Percentiles rank a stretch among this genome's conserved stretches.
Conservation (phyloP, 2,888 invertebrate species). For the Hartigia nigra region DNA sequence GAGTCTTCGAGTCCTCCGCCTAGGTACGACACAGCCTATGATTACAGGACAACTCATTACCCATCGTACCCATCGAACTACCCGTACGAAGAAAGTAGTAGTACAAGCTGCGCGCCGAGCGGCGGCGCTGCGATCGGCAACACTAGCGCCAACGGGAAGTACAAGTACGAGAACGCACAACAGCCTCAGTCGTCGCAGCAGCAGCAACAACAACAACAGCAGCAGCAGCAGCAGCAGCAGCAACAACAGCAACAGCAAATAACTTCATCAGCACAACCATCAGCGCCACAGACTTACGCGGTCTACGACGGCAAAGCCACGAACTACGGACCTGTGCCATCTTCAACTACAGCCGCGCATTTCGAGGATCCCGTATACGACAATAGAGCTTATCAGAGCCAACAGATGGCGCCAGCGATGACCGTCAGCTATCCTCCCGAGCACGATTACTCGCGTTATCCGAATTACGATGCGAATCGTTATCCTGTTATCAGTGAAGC, state of each 20-base stretch:
- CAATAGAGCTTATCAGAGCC: not conserved
- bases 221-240: slow-evolving; percentile 18
- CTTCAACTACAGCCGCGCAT: slow-evolving; percentile 8
- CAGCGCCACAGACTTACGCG: slow-evolving; percentile 40
- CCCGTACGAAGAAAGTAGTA: slow-evolving; percentile 58
- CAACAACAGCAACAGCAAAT: slow-evolving; percentile 17
- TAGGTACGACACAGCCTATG: slow-evolving; percentile 58
- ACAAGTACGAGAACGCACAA: slow-evolving; percentile 51
- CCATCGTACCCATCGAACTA: slow-evolving; percentile 64
- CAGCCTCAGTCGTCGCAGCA: slow-evolving; percentile 13
- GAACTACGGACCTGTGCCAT: slow-evolving; percentile 31
- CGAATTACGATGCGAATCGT: slow-evolving; percentile 36
- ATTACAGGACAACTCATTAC: slow-evolving; percentile 63
- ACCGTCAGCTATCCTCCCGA: slow-evolving; percentile 44
- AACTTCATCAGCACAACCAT: slow-evolving; percentile 28
- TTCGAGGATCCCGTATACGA: slow-evolving; percentile 52
- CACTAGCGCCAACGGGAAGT: slow-evolving; percentile 32
- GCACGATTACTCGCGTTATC: slow-evolving; percentile 49
- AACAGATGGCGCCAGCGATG: slow-evolving; percentile 21
- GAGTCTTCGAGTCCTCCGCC: slow-evolving; percentile 29
- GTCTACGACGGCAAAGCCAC: slow-evolving; percentile 43
- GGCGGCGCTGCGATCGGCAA: not conserved
- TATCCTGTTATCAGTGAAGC: not conserved
- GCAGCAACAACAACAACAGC: slow-evolving; percentile 21
- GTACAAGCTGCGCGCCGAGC: slow-evolving; percentile 11